Conservation (phyloP, 1,140 invertebrate genomes). For the Diorhabda carinulata region DNA sequence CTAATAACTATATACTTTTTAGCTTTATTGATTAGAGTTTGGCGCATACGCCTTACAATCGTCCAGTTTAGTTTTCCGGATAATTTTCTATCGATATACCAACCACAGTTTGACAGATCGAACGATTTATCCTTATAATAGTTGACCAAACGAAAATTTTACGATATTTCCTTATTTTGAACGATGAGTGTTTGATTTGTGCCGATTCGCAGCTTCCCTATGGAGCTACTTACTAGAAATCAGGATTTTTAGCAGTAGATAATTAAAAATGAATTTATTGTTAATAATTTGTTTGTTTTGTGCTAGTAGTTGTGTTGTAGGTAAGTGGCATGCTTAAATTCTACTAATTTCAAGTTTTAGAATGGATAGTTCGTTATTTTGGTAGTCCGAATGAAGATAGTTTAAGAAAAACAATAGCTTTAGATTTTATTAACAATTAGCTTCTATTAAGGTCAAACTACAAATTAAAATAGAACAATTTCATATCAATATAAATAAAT, state of each 20-base stretch:
- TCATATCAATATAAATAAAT: too few relatives aligned
- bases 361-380: not conserved
- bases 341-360: not conserved
- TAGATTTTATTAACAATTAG: too few relatives aligned
- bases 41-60: slow-evolving; percentile 25
- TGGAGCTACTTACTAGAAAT: slow-evolving; percentile 21
- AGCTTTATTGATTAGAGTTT: slow-evolving; percentile 35
- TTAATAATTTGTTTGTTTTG: slow-evolving; percentile 17
- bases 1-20: slow-evolving; percentile 15
- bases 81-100: not conserved
- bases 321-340: slow-evolving; percentile 14
- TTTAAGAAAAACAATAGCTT: too few relatives aligned
- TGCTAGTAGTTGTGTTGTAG: slow-evolving; percentile 20
- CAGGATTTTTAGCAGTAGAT: slow-evolving; percentile 12
- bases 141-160: slow-evolving; percentile 10
- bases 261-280: slow-evolving; percentile 16
- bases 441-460: too few relatives aligned
- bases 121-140: slow-evolving; percentile 18
- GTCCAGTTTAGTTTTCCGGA: slow-evolving; percentile 21
- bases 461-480: too few relatives aligned
- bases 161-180: not conserved
- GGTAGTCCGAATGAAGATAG: too few relatives aligned
- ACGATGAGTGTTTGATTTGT: slow-evolving; percentile 5
- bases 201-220: slow-evolving; percentile 29
- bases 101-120: slow-evolving; percentile 7